These are phyloP conservation scores for Hypocryptadius cinnamomeus DNA, from an alignment of 2,113 vertebrate genomes.

Conservation along the genomic window DNA sequence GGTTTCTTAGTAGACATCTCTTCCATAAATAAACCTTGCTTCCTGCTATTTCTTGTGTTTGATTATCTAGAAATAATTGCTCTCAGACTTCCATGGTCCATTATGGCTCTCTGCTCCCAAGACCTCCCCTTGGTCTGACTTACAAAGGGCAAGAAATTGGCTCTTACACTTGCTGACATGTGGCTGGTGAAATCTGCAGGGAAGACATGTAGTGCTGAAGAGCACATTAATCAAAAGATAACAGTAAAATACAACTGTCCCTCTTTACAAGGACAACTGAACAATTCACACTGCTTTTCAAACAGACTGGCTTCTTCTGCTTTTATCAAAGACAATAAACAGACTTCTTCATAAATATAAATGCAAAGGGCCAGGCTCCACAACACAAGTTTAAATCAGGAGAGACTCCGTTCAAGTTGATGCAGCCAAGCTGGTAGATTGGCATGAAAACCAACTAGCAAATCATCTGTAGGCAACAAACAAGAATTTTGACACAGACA, in stretches of 20 bases:
- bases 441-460: not conserved
- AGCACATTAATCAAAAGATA: slow-evolving; percentile 12
- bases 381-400: not conserved
- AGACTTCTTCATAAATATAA: slow-evolving; percentile 7
- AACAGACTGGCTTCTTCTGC: not conserved
- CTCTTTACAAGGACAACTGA: not conserved
- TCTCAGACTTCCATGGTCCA: not conserved
- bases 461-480: not conserved
- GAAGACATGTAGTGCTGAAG: not conserved
- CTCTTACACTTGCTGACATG: slow-evolving; percentile 11
- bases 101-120: slow-evolving; percentile 16
- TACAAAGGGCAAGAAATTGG: slow-evolving; percentile 46
- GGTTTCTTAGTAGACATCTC: not conserved
- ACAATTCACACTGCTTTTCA: not conserved
- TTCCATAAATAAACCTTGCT: slow-evolving; percentile 8
- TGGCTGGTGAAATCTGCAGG: not conserved
- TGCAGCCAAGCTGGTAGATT: not conserved
- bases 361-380: not conserved
- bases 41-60: slow-evolving; percentile 4
- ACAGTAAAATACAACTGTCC: not conserved
- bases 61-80: slow-evolving; percentile 39
- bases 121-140: not conserved
- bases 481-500: not conserved
- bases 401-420: not conserved
- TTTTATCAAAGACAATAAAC: slow-evolving; percentile 5